Conservation (phyloP, 2,113 vertebrate genomes). For the Barbus barbus region DNA sequence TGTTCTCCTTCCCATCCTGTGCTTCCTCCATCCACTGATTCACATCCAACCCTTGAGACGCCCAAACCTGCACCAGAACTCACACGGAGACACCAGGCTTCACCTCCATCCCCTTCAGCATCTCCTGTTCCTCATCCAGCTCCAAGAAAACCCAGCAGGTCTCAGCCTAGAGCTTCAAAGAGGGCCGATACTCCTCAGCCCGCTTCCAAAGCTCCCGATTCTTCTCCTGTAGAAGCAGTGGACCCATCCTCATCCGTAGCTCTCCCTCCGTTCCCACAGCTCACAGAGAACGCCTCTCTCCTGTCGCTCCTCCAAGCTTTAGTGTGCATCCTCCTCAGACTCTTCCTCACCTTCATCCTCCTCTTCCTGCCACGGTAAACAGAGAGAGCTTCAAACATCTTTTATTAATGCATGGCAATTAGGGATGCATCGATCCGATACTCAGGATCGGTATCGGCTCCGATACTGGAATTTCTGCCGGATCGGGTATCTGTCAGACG, state of each 20-base stretch:
- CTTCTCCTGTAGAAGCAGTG: not conserved
- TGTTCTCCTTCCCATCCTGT: not conserved
- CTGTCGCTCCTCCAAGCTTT: slow-evolving; percentile 41
- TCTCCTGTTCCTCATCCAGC: not conserved
- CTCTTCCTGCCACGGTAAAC: slow-evolving; percentile 50
- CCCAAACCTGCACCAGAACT: not conserved
- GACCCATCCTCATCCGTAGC: not conserved
- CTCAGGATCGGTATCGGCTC: too few species aligned
- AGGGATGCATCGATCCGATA: too few species aligned
- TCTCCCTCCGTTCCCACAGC: not conserved
- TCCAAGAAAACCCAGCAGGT: not conserved
- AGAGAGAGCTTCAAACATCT: not conserved
- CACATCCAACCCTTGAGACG: not conserved
- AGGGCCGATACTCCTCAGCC: not conserved
- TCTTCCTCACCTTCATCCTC: slow-evolving; percentile 49
- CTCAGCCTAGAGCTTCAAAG: not conserved
- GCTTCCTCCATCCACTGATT: not conserved
- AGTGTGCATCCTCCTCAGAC: slow-evolving; percentile 48
- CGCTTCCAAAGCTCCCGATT: not conserved
- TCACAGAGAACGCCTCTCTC: not conserved
- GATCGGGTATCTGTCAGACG: too few species aligned
- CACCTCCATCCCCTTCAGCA: too few species aligned
- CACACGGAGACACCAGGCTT: not conserved
- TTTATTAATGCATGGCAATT: too few species aligned
- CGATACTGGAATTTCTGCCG: too few species aligned